phyloP scores from a whole-genome alignment of 2,888 invertebrate species.

The Athalia rosae region DNA sequence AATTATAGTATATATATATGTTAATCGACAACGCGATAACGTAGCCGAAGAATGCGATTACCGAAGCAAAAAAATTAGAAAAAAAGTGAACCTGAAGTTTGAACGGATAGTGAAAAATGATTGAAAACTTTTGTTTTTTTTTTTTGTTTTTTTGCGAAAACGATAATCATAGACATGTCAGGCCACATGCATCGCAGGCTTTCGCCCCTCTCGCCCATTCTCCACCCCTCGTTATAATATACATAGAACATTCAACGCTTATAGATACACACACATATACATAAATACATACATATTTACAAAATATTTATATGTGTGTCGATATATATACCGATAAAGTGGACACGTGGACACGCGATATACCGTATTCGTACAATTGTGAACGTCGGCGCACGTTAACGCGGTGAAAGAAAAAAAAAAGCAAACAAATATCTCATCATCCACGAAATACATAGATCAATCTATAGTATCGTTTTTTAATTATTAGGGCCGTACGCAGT shows the following conservation, averaged over 20 bases:
- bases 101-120: background rate
- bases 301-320: conserved; percentile 27
- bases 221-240: background rate
- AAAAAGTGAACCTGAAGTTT: too few relatives aligned
- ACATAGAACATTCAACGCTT: background rate
- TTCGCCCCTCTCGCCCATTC: background rate
- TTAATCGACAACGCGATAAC: too few relatives aligned
- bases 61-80: too few relatives aligned
- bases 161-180: background rate
- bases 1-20: too few relatives aligned
- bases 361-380: background rate
- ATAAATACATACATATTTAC: conserved; percentile 7
- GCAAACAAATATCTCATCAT: conserved; percentile 15
- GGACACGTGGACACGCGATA: background rate
- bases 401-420: background rate
- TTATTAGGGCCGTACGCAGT: conserved; percentile 33
- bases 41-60: too few relatives aligned
- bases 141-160: background rate
- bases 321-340: conserved; percentile 17
- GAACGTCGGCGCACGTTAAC: too few relatives aligned
- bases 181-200: background rate
- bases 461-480: conserved; percentile 20
- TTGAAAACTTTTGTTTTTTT: background rate
- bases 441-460: background rate
- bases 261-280: background rate